Percentiles rank a stretch among this genome's conserved stretches.
These are phyloP conservation scores for Neopipo cinnamomea DNA, from an alignment of 2,113 vertebrate species.

Conservation along the genomic window DNA sequence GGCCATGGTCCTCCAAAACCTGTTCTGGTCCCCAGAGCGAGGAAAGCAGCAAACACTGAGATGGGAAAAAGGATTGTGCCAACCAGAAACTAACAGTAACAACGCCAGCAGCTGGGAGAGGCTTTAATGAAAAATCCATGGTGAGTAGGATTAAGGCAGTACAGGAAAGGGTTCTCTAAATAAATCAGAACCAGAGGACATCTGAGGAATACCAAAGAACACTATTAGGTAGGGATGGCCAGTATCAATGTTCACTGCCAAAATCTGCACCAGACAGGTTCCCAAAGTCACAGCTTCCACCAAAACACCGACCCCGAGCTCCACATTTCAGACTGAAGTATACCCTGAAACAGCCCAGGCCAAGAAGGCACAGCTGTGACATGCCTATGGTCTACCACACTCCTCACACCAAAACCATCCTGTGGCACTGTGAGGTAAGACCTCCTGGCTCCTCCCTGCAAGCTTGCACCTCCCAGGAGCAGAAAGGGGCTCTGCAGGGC, in stretches of 20 bases:
- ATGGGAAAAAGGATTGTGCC: not conserved
- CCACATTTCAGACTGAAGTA: fast-evolving
- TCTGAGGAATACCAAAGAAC: not conserved
- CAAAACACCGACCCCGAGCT: not conserved
- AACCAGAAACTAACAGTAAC: not conserved
- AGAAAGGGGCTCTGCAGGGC: fast-evolving
- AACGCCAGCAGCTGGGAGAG: not conserved
- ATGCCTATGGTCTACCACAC: fast-evolving
- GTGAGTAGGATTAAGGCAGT: not conserved
- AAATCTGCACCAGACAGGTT: not conserved
- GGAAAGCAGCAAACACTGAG: not conserved
- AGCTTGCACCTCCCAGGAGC: not conserved
- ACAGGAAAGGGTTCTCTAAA: not conserved
- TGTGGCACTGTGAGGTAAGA: not conserved
- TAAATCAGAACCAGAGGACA: not conserved
- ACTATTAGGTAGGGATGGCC: not conserved
- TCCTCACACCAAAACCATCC: not conserved
- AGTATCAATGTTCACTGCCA: fast-evolving
- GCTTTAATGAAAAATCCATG: not conserved
- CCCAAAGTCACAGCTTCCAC: not conserved
- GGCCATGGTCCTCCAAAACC: not conserved
- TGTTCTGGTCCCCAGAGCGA: fast-evolving
- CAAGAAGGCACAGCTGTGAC: not conserved
- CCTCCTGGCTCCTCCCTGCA: fast-evolving
- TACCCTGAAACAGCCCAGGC: not conserved